Evolutionary conservation across 2,888 invertebrate species (phyloP).

Genomic region (Tetramorium bicarinatum): DNA sequence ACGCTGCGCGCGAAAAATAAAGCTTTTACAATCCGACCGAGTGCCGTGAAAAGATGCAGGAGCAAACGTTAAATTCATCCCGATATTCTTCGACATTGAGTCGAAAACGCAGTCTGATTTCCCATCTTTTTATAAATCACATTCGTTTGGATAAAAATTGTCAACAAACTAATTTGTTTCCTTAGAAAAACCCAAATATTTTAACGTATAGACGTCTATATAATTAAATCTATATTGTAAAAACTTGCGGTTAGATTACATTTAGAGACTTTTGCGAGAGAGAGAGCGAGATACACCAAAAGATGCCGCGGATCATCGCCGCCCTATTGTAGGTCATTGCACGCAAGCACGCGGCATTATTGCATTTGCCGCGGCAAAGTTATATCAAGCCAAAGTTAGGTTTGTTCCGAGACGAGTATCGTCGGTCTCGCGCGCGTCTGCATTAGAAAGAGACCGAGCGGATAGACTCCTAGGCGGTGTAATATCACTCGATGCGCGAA

Average conservation of each 20-base stretch:
- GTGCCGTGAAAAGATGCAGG: not conserved
- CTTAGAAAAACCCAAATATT: not conserved
- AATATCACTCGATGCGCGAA: conserved; percentile 56
- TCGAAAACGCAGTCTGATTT: not conserved
- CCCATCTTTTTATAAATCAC: not conserved
- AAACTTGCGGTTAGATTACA: not conserved
- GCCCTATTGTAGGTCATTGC: conserved; percentile 42
- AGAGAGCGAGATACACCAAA: not conserved
- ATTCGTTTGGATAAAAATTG: not conserved
- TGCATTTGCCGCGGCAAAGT: conserved; percentile 44
- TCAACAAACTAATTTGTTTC: not conserved
- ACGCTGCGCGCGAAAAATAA: conserved; percentile 16
- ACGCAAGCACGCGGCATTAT: conserved; percentile 47
- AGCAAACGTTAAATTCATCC: not conserved
- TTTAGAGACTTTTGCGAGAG: not conserved
- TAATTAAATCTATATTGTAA: not conserved
- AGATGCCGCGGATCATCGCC: conserved; percentile 27
- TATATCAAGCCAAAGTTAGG: conserved; percentile 48
- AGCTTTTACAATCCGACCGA: not conserved
- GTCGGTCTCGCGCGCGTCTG: conserved; percentile 61
- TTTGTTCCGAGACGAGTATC: conserved; percentile 59
- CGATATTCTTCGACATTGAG: not conserved
- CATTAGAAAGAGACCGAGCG: conserved; percentile 30
- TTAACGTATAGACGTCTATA: not conserved
- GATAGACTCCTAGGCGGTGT: conserved; percentile 55